Percentiles rank a stretch among this genome's conserved stretches.
Conservation (phyloP, 2,113 vertebrate genomes). For the Triplophysa rosa region DNA sequence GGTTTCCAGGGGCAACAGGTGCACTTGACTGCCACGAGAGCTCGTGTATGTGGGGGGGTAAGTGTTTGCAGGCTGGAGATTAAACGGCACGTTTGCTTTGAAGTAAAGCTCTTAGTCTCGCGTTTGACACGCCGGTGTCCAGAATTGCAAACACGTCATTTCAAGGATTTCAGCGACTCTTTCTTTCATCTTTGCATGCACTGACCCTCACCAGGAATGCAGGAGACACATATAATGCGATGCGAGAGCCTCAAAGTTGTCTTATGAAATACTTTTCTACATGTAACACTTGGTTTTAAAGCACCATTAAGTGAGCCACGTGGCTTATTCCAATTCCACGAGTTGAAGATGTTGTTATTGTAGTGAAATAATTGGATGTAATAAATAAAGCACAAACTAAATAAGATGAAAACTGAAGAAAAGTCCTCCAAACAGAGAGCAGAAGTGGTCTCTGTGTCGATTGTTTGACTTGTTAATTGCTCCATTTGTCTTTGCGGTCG, state of each 20-base stretch:
- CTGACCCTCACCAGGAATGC: background rate
- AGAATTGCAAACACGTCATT: background rate
- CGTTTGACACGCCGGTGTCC: conserved; percentile 19
- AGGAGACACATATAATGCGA: background rate
- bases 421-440: too few species aligned
- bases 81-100: conserved; percentile 35
- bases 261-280: background rate
- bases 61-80: conserved; percentile 30
- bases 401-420: too few species aligned
- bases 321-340: background rate
- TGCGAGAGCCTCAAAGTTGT: background rate
- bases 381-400: too few species aligned
- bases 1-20: conserved; percentile 55
- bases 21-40: conserved; percentile 38
- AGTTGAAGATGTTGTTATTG: too few species aligned
- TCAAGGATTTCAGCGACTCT: background rate
- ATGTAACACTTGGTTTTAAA: too few species aligned
- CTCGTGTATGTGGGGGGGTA: conserved; percentile 21
- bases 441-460: background rate
- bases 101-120: conserved; percentile 40
- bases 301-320: too few species aligned
- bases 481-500: conserved; percentile 3
- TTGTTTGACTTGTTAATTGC: conserved; percentile 44
- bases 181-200: background rate
- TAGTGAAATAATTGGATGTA: too few species aligned